Evolutionary conservation across 2,888 invertebrate species (phyloP), one percentile per base, ranked within the genome.

Genomic region (Ochlodes sylvanus): DNA sequence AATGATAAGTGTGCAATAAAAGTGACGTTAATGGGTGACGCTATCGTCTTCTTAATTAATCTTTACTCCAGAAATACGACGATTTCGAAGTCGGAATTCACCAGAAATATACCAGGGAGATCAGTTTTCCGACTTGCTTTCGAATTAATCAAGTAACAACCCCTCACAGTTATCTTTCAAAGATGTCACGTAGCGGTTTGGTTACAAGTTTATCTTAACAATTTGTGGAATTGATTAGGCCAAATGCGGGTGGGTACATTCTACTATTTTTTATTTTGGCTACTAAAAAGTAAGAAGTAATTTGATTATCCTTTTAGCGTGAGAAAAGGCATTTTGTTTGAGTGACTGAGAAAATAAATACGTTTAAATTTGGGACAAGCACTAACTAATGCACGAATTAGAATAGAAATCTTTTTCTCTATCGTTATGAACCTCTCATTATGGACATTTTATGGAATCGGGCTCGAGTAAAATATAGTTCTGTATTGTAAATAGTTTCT

Each of bases 1-100:
- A 82, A 83, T 85, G 84, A 86, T 79, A 81, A 80, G 81, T 81
- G 79, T 77, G 84, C 77, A 80, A 86, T 87, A 86, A 87, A 86
- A 79, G 70, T 83, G 86, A 85, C 87, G 72, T 80, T 86, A 85
- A 87, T 84, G 82, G 80, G 70, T 77, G 71, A 73, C 73, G 73
- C 77, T 73, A 78, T 78, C 78, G 78, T 75, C 77, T 74, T 72
- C 76, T 79, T 81, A 86, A 87, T 87, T 84, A 84, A 85, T 85
- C 77, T 76, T 69, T 69, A 71, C 70, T 63, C 71, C 77, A 77
- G 76, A 81, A 79, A 79, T 78, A 78, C 71, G 70, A 71, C 72
- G 50, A 60, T 70, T 71, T 69, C 69, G 17, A 61, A 47, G 34
- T 61, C 32, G 60, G 47, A 27, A 17, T 42, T 54, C 32, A 44